Evolutionary conservation across 2,888 invertebrate genomes (phyloP), one percentile per base, ranked within the genome.

Genomic region (Leptinotarsa juncta): DNA sequence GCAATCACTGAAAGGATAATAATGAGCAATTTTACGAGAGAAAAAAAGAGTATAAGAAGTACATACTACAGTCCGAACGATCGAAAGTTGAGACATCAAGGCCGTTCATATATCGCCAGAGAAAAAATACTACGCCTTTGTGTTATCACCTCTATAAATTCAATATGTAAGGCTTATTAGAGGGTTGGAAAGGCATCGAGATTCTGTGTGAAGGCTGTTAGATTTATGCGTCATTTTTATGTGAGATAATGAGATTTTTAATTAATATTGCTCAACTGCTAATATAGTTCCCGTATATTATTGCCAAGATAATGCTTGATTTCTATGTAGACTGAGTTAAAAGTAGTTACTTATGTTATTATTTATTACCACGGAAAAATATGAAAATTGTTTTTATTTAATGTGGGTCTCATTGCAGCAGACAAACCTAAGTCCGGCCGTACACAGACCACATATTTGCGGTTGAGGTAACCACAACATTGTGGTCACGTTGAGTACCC

Each of bases 1-100:
- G 42, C 32, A 62, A 62, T 62, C 62, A 62, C 62, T 62, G 62
- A 32, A 62, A 62, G 62, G 62, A 62, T n/a, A 32, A 62, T 62
- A 62, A 62, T 42, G 62, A 62, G 5, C 62, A 62, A 42, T 15
- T 42, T 62, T 32, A 62, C n/a, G 62, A 62, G 32, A 26, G 42
- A 32, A 42, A 62, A 18, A 57, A 57, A 42, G 10, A 42, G 32
- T 57, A 18, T 20, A 57, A 57, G 57, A 20, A 18, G 23, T 57
- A 51, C 15, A 53, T 16, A 57, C 2, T 32, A 57, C 3, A 60
- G 42, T 32, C 2, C 32, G 62, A 62, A 62, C 62, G 42, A 62
- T 42, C 16, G 62, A 15, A 32, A 10, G 62, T 26, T 62, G 16
- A 62, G 10, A 57, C 57, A 15, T 57, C 57, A 57, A 57, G 57